These are phyloP conservation scores for Cerastis rubricosa DNA, from an alignment of 2,888 invertebrate genomes.

Conservation along the genomic window DNA sequence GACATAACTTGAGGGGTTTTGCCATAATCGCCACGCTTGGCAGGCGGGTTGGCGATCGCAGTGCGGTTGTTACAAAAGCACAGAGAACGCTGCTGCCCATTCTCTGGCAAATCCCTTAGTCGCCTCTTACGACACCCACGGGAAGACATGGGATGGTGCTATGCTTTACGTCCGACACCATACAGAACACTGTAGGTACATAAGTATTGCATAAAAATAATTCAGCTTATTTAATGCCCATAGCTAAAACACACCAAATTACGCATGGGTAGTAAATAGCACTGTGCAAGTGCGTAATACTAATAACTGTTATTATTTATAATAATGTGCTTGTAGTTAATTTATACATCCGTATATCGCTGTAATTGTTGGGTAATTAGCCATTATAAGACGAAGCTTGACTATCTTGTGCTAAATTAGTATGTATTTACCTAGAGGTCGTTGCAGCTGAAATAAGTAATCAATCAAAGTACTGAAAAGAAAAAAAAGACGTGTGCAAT, in stretches of 20 bases:
- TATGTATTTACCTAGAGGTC: not conserved
- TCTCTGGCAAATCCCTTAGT: no score
- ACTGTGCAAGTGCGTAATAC: conserved; percentile 32
- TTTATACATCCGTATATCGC: conserved; percentile 35
- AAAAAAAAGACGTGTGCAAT: no score
- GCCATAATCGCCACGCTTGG: no score
- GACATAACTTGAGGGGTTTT: no score
- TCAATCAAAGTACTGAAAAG: not conserved
- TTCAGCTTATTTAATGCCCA: conserved; percentile 39
- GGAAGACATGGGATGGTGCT: no score
- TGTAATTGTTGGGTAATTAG: conserved; percentile 39
- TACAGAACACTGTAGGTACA: no score
- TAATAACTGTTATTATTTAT: conserved; percentile 50
- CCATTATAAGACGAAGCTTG: not conserved
- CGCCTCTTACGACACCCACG: no score
- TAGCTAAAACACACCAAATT: conserved; percentile 44
- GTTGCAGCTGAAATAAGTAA: not conserved
- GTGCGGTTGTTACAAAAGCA: no score
- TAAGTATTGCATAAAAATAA: conserved; percentile 38
- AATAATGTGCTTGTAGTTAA: conserved; percentile 30
- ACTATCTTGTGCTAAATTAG: not conserved
- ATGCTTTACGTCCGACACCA: no score
- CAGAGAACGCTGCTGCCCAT: no score
- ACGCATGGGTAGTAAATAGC: conserved; percentile 18
- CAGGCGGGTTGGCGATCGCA: no score